Evolutionary conservation across 2,888 invertebrate genomes (phyloP).

Genomic region (Noctua comes): DNA sequence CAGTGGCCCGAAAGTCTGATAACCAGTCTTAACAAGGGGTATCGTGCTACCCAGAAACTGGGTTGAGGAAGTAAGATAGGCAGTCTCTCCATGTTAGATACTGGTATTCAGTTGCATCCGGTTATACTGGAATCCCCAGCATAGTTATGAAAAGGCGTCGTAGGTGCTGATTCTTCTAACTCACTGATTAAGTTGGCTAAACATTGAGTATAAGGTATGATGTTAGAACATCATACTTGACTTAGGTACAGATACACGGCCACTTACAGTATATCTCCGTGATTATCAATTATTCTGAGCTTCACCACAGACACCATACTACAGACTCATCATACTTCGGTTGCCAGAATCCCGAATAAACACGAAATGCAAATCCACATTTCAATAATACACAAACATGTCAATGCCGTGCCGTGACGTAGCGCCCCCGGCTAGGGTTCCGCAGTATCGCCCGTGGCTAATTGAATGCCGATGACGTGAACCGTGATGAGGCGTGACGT

Average conservation of each 20-base stretch:
- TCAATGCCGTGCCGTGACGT: conserved; percentile 57
- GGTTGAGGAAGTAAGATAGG: not conserved
- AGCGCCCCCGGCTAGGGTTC: conserved; percentile 61
- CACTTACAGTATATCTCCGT: no score
- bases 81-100: not conserved
- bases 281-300: no score
- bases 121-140: not conserved
- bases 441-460: conserved; percentile 69
- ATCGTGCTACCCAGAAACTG: not conserved
- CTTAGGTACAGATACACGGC: no score
- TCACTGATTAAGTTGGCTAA: not conserved
- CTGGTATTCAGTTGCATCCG: not conserved
- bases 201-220: not conserved
- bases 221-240: not conserved
- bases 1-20: no score
- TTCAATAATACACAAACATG: conserved; percentile 55
- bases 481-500: conserved; percentile 71
- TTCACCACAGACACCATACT: not conserved
- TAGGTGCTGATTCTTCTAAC: not conserved
- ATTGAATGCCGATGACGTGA: conserved; percentile 75
- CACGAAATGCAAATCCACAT: conserved; percentile 36
- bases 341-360: not conserved
- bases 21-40: not conserved
- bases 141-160: not conserved
- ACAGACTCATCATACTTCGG: not conserved